Conservation (phyloP, 1,140 invertebrate genomes). For the Thaumetopoea pityocampa region DNA sequence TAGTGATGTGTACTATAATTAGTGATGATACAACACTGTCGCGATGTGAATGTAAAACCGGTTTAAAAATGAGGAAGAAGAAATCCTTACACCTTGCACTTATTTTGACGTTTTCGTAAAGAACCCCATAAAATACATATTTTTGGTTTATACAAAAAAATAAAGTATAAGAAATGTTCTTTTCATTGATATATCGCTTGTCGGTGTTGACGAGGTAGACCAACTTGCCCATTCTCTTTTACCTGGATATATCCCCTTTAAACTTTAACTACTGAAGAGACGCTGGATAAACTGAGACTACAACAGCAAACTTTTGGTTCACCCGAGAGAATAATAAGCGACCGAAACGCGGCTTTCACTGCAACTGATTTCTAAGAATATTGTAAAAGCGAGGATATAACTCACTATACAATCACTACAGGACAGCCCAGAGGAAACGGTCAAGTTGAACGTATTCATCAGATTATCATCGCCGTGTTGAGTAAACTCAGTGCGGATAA, state of each 20-base stretch:
- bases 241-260: conserved; percentile 38
- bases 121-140: no score
- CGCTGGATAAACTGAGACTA: conserved; percentile 24
- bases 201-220: no score
- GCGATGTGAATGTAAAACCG: no score
- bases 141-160: no score
- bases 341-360: conserved; percentile 54
- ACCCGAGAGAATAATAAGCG: conserved; percentile 40
- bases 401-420: conserved; percentile 39
- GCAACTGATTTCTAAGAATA: conserved; percentile 36
- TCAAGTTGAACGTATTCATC: conserved; percentile 42
- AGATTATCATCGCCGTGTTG: conserved; percentile 31
- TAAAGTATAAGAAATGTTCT: no score
- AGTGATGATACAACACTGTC: no score
- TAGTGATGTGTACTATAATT: no score
- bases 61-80: no score
- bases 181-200: no score
- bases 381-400: conserved; percentile 40
- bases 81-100: no score
- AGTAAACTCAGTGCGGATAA: conserved; percentile 37
- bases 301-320: conserved; percentile 44
- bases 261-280: conserved; percentile 27
- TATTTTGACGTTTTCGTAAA: no score
- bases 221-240: no score
- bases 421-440: conserved; percentile 39